Conservation (phyloP, 2,888 invertebrate genomes). For the Halocaridina rubra region DNA sequence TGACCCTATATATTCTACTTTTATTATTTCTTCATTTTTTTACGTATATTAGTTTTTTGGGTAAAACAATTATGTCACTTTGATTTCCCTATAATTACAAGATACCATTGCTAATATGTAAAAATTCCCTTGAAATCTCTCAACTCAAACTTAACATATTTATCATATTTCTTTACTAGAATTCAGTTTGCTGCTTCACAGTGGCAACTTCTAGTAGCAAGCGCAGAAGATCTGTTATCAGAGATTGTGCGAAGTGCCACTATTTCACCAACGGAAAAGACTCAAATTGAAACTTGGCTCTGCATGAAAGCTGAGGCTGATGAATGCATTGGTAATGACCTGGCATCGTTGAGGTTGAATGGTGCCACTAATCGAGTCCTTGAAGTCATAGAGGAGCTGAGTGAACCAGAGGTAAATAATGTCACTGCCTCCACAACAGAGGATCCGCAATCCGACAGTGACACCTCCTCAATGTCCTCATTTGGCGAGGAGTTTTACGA, state of each 20-base stretch:
- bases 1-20: no score
- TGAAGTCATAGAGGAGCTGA: constrained; percentile 60
- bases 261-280: constrained; percentile 79
- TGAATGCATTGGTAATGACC: constrained; percentile 78
- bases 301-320: constrained; percentile 89
- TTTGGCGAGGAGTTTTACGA: constrained; percentile 62
- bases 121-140: no score
- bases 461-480: constrained; percentile 25
- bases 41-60: no score
- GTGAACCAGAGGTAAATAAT: constrained; percentile 51
- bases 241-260: constrained; percentile 78
- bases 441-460: constrained; percentile 9
- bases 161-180: constrained; percentile 46
- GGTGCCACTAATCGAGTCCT: constrained; percentile 27
- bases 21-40: no score
- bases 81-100: no score
- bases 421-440: background rate
- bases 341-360: constrained; percentile 28
- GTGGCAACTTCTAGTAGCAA: constrained; percentile 83
- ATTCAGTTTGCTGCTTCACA: constrained; percentile 86
- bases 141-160: no score
- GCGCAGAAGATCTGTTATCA: constrained; percentile 86
- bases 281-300: constrained; percentile 85
- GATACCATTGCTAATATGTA: no score
- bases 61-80: no score